A percentile compares a stretch with the other conserved stretches of the same genome.
phyloP scores from a whole-genome alignment of 1,140 invertebrate species.

The Lordiphosa stackelbergi region DNA sequence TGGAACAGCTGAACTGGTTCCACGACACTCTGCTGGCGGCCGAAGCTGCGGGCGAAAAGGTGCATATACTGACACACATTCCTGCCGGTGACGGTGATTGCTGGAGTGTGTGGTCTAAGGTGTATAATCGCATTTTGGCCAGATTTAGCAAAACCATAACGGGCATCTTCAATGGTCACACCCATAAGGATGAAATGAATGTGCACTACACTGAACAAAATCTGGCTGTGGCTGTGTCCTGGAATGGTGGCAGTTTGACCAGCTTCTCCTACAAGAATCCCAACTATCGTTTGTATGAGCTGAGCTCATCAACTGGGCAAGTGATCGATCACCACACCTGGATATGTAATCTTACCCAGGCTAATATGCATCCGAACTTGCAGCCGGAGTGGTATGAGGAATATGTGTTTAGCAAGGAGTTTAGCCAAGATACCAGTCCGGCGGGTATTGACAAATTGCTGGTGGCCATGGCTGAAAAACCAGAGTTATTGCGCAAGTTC shows the following conservation, averaged over 20 bases:
- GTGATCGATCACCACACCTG: conserved; percentile 85
- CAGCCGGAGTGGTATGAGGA: conserved; percentile 83
- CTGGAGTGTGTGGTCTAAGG: conserved; percentile 81
- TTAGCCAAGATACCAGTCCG: conserved; percentile 75
- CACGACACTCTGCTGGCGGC: conserved; percentile 83
- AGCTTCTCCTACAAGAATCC: conserved; percentile 83
- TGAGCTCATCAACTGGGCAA: conserved; percentile 82
- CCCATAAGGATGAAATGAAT: conserved; percentile 86
- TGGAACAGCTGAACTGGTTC: conserved; percentile 86
- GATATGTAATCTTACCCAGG: conserved; percentile 86
- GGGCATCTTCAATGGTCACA: conserved; percentile 89
- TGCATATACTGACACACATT: conserved; percentile 90
- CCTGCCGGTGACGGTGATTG: conserved; percentile 85
- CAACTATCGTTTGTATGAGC: conserved; percentile 86
- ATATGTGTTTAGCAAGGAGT: conserved; percentile 81
- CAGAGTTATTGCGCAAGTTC: conserved; percentile 49
- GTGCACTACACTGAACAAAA: conserved; percentile 82
- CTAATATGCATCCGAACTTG: conserved; percentile 80
- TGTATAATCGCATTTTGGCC: conserved; percentile 81
- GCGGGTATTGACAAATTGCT: conserved; percentile 78
- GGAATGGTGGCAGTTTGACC: conserved; percentile 87
- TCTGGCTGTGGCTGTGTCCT: conserved; percentile 80
- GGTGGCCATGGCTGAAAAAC: conserved; percentile 77
- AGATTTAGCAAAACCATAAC: conserved; percentile 80
- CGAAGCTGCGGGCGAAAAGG: conserved; percentile 83